These are phyloP conservation scores for Myotis yumanensis DNA, from an alignment of 2,113 vertebrate genomes.

Conservation along the genomic window DNA sequence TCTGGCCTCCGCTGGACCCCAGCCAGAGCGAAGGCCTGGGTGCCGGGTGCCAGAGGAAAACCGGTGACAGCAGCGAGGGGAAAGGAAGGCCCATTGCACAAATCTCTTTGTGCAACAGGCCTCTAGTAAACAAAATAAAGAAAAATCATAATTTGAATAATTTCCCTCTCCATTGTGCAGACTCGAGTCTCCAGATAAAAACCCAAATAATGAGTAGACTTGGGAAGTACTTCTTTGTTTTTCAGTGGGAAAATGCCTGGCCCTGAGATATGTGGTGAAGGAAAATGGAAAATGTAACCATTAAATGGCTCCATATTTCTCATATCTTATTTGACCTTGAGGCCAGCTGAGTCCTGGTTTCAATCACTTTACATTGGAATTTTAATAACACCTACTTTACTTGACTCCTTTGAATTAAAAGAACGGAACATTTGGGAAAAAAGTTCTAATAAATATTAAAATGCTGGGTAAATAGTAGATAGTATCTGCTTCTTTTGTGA, in stretches of 20 bases:
- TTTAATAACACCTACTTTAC: not conserved
- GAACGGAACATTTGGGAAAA: not conserved
- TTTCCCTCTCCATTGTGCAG: not conserved
- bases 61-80: too few relatives aligned
- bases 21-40: too few relatives aligned
- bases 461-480: not conserved
- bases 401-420: conserved; percentile 25
- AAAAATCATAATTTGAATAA: not conserved
- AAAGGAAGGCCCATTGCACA: too few relatives aligned
- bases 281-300: not conserved
- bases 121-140: not conserved
- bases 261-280: not conserved
- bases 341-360: not conserved
- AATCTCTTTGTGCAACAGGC: too few relatives aligned
- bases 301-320: not conserved
- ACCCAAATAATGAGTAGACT: not conserved
- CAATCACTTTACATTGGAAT: not conserved
- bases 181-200: not conserved
- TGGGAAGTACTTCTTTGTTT: not conserved
- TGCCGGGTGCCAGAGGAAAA: too few relatives aligned
- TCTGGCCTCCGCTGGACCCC: too few relatives aligned
- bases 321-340: not conserved
- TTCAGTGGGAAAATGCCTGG: not conserved
- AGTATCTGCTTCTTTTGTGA: not conserved
- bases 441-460: conserved; percentile 49